Evolutionary conservation across 2,113 vertebrate species (phyloP).

Genomic region (Salvelinus fontinalis): DNA sequence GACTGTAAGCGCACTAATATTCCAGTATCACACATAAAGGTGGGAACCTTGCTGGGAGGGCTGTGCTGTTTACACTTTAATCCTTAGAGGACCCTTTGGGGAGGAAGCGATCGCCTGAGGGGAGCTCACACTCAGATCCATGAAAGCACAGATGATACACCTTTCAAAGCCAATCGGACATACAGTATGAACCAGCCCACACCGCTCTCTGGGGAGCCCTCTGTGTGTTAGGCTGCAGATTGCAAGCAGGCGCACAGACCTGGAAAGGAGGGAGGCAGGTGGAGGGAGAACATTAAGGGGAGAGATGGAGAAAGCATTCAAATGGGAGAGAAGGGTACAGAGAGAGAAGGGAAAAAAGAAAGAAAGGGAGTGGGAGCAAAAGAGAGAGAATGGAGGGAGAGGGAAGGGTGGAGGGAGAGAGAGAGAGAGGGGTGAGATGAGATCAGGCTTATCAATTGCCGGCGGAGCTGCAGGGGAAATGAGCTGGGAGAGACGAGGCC

Average conservation of each 20-base stretch:
- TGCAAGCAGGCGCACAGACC: neutral
- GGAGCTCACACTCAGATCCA: neutral
- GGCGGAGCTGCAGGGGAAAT: conserved; percentile 19
- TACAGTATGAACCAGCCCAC: neutral
- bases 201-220: neutral
- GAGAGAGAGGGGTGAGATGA: neutral
- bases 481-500: conserved; percentile 14
- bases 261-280: neutral
- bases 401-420: neutral
- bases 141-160: too few species aligned
- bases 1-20: neutral
- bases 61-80: neutral
- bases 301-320: neutral
- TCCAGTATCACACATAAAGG: too few species aligned
- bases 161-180: neutral
- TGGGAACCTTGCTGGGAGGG: neutral
- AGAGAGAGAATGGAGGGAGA: neutral
- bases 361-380: neutral
- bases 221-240: neutral
- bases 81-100: neutral
- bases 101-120: neutral
- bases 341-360: neutral
- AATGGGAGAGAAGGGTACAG: neutral
- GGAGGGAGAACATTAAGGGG: too few species aligned
- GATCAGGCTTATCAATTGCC: conserved; percentile 24